Evolutionary conservation across 1,140 invertebrate species (phyloP), one percentile per base, ranked within the genome.

Genomic region (Maniola jurtina): DNA sequence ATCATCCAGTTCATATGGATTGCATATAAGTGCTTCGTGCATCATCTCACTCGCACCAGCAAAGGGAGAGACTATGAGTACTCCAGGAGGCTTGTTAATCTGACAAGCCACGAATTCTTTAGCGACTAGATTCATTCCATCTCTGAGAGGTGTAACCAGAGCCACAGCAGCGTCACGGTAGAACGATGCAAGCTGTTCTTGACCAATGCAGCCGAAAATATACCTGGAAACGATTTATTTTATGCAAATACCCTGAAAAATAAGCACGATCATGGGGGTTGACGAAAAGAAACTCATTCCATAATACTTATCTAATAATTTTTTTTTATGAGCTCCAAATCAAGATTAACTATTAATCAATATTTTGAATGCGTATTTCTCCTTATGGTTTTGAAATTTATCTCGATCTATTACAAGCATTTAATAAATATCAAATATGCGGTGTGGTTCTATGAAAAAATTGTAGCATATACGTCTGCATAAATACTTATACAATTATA

Each of bases 31-130:
- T 9, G 95, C 95, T 84, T 97, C 96, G 85, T 97, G 96, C 96
- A 97, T 97, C 92, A 95, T 97, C 83, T 97, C 96, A 0, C 96
- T 96, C 15, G 97, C 96, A 2, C 97, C 96, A 64, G 97, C 97
- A 84, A 98, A 98, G 0, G 96, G 96, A 1, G 96, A 97, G 3
- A 98, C 94, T 50, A 98, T 96, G 6, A 98, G 85, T 0, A 98
- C 97, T 7, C 97, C 97, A 0, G 96, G 96, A 0, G 96, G 94
- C 11, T 94, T 94, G 69, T 97, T 96, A 8, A 97, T 97, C 86
- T 98, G 97, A 80, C 97, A 98, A 6, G 97, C 97, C 2, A 98
- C 96, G 78, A 97, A 98, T 85, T 98, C 97, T 86, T 98, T 98
- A 6, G 97, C 97, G 0, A 98, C 97, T 50, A 98, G 91, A 90